These are phyloP conservation scores for Cantharis nigra DNA, from an alignment of 2,888 invertebrate genomes.

Conservation along the genomic window DNA sequence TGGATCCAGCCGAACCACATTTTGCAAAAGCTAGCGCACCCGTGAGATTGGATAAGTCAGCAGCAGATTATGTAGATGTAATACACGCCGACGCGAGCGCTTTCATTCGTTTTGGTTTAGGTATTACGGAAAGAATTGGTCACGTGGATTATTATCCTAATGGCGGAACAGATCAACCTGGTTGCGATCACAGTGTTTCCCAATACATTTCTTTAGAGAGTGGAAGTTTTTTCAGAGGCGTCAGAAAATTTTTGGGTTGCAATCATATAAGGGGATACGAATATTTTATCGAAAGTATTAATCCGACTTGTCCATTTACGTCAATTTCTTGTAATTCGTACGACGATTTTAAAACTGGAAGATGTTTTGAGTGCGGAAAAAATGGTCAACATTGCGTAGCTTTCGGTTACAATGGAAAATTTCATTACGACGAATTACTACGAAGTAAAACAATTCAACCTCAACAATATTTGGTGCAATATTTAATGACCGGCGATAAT, in stretches of 20 bases:
- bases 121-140: conserved; percentile 80
- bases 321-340: conserved; percentile 80
- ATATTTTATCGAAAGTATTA: conserved; percentile 83
- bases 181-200: conserved; percentile 64
- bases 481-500: conserved; percentile 70
- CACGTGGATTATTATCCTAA: conserved; percentile 94
- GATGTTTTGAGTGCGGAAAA: conserved; percentile 71
- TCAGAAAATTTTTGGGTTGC: conserved; percentile 77
- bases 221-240: conserved; percentile 66
- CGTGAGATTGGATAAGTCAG: conserved; percentile 83
- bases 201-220: conserved; percentile 68
- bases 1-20: conserved; percentile 93
- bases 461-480: conserved; percentile 64
- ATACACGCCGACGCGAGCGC: conserved; percentile 87
- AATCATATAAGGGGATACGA: conserved; percentile 86
- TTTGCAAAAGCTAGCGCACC: conserved; percentile 80
- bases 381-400: conserved; percentile 70
- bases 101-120: conserved; percentile 76
- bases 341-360: conserved; percentile 71
- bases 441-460: conserved; percentile 56
- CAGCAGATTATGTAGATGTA: conserved; percentile 87
- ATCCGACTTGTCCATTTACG: conserved; percentile 75
- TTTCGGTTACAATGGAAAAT: conserved; percentile 68
- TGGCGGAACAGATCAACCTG: conserved; percentile 82
- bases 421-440: conserved; percentile 60